Conservation (phyloP, 1,140 invertebrate species). For the Bombyx mori region ASM3026992v2 NC_085114.1:8697501-8698000, state of each 20-base stretch:
- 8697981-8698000: no score
- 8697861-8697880: no score
- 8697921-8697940: no score
- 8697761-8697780: slow-evolving; percentile 10
- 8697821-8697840: slow-evolving; percentile 25
- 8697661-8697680: slow-evolving; percentile 47
- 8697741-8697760: slow-evolving; percentile 3
- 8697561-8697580: slow-evolving; percentile 68
- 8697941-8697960: no score
- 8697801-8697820: slow-evolving; percentile 26
- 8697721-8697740: slow-evolving; percentile 12
- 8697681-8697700: slow-evolving; percentile 12
- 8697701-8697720: slow-evolving; percentile 6
- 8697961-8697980: no score
- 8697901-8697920: no score
- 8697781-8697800: slow-evolving; percentile 29
- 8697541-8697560: slow-evolving; percentile 71
- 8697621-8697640: slow-evolving; percentile 90
- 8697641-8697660: slow-evolving; percentile 79
- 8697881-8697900: no score
- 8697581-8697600: slow-evolving; percentile 78
- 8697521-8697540: slow-evolving; percentile 68
- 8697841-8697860: no score
- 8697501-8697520: slow-evolving; percentile 63
- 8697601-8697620: slow-evolving; percentile 92